phyloP scores from a whole-genome alignment of 2,888 invertebrate genomes.

The Diaprepes abbreviatus region DNA sequence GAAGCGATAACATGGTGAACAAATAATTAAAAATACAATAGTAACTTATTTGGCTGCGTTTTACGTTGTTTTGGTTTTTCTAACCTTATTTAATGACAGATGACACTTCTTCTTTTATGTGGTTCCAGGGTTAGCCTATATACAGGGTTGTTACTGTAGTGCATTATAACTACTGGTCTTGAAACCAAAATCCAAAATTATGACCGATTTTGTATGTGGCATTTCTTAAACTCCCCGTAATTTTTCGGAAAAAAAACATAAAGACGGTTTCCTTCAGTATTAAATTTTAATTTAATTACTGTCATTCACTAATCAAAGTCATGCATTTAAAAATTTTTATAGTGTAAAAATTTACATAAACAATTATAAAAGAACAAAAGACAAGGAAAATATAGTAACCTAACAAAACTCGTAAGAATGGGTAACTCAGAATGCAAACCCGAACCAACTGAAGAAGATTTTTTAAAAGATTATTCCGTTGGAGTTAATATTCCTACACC shows the following conservation, averaged over 20 bases:
- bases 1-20: conserved; percentile 76
- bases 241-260: too few relatives aligned
- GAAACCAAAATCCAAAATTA: too few relatives aligned
- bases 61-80: conserved; percentile 3
- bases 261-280: neutral
- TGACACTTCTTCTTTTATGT: neutral
- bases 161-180: neutral
- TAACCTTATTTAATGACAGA: conserved; percentile 3
- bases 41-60: too few relatives aligned
- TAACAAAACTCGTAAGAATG: neutral
- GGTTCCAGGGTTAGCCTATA: neutral
- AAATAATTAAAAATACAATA: too few relatives aligned
- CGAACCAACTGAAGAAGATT: conserved; percentile 9
- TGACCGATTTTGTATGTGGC: too few relatives aligned
- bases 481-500: conserved; percentile 20
- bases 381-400: neutral
- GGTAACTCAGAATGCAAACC: conserved; percentile 16
- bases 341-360: neutral
- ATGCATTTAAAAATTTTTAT: conserved; percentile 10
- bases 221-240: too few relatives aligned
- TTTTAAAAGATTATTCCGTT: conserved; percentile 27
- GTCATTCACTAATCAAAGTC: conserved; percentile 1
- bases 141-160: neutral
- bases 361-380: neutral
- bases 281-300: neutral